These are phyloP conservation scores for Notiomystis cincta DNA, from an alignment of 2,113 vertebrate species.

Conservation along the genomic window DNA sequence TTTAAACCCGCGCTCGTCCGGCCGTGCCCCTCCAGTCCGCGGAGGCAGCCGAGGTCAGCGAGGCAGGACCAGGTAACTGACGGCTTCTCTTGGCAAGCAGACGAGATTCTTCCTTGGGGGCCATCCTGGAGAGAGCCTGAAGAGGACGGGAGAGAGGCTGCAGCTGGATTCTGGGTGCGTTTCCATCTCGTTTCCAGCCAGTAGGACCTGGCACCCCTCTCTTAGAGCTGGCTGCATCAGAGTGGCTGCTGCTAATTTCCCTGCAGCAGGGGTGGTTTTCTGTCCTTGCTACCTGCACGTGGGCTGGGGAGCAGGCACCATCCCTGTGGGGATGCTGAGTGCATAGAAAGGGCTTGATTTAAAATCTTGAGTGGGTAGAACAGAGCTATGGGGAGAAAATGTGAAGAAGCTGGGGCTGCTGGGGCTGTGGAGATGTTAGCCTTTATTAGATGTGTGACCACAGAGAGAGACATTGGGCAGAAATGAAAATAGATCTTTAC, in stretches of 20 bases:
- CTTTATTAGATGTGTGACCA: background rate
- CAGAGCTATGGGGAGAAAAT: background rate
- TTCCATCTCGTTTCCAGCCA: background rate
- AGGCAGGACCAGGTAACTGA: background rate
- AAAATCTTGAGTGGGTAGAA: background rate
- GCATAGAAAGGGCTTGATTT: background rate
- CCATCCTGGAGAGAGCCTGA: background rate
- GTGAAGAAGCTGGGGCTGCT: accelerated
- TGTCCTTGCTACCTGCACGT: background rate
- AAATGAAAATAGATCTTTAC: background rate
- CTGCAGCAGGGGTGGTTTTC: background rate
- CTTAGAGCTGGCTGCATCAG: accelerated
- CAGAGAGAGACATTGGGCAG: background rate
- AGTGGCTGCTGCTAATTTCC: background rate
- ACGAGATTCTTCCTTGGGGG: background rate
- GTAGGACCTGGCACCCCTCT: background rate
- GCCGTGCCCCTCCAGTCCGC: background rate
- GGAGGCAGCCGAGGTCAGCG: accelerated
- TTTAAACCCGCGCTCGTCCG: accelerated
- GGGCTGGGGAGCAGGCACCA: background rate
- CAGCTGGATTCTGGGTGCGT: background rate
- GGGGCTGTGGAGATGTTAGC: background rate
- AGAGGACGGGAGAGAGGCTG: background rate
- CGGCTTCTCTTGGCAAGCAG: accelerated
- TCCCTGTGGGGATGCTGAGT: background rate